These are phyloP conservation scores for Choristoneura fumiferana DNA, from an alignment of 1,140 invertebrate species.

Conservation along the genomic window DNA sequence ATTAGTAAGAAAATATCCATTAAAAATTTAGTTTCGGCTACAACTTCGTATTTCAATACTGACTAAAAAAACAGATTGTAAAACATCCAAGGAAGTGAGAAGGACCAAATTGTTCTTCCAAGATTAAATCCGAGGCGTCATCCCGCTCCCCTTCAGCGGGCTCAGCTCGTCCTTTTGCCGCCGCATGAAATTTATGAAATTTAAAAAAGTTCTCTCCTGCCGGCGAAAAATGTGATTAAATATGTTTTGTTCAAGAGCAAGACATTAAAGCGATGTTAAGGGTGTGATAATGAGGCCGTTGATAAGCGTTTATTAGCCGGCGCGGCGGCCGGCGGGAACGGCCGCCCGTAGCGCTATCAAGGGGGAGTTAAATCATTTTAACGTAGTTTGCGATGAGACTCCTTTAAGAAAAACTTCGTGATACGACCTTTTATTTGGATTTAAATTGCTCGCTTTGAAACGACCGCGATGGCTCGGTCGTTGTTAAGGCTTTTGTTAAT, in stretches of 20 bases:
- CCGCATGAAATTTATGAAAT: constrained; percentile 61
- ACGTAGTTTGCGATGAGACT: constrained; percentile 64
- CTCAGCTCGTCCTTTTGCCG: constrained; percentile 20
- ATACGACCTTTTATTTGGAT: constrained; percentile 57
- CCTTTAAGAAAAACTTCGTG: constrained; percentile 62
- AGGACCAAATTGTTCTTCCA: not conserved
- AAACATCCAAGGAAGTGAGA: no score
- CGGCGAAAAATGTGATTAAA: constrained; percentile 75
- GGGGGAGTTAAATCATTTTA: constrained; percentile 76
- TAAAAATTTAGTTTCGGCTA: no score
- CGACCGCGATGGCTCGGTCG: no score
- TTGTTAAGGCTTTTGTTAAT: no score
- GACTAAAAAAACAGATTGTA: no score
- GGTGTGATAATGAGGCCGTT: constrained; percentile 76
- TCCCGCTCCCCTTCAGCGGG: not conserved
- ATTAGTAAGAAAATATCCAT: no score
- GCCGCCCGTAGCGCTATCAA: constrained; percentile 60
- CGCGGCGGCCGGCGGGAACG: constrained; percentile 50
- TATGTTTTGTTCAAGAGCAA: constrained; percentile 77
- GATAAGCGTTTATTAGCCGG: constrained; percentile 76
- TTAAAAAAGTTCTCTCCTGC: constrained; percentile 63
- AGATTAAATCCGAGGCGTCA: constrained; percentile 10
- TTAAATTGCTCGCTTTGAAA: constrained; percentile 42
- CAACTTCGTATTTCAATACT: no score
- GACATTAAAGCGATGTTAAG: constrained; percentile 78